Evolutionary conservation across 2,113 vertebrate species (phyloP).

Genomic region (Clupea harengus): DNA sequence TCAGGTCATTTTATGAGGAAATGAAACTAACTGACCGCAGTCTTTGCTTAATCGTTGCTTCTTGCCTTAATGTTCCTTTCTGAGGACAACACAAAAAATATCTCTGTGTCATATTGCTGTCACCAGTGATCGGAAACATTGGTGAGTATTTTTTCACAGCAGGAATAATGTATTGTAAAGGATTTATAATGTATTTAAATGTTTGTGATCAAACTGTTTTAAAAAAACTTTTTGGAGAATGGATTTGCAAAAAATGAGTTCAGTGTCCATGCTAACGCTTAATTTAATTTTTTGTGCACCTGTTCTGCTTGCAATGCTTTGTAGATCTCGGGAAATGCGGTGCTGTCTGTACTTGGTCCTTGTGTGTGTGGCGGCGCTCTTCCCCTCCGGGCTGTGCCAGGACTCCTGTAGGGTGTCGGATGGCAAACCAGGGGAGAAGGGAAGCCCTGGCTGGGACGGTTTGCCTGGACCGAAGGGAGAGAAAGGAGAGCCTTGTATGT

Average conservation of each 20-base stretch:
- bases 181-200: neutral
- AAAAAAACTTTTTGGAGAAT: neutral
- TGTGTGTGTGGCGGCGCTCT: slow-evolving; percentile 46
- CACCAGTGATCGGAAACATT: slow-evolving; percentile 3
- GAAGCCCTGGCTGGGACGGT: slow-evolving; percentile 71
- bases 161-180: neutral
- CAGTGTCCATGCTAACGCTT: no score
- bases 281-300: no score
- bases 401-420: slow-evolving; percentile 48
- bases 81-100: slow-evolving; percentile 20
- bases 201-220: neutral
- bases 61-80: neutral
- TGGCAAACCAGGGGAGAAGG: slow-evolving; percentile 53
- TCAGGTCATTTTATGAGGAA: slow-evolving; percentile 38
- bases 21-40: slow-evolving; percentile 31
- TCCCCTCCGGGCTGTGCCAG: slow-evolving; percentile 39
- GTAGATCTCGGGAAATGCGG: neutral
- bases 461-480: slow-evolving; percentile 66
- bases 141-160: slow-evolving; percentile 31
- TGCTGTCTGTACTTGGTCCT: slow-evolving; percentile 25
- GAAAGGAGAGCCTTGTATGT: slow-evolving; percentile 76
- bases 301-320: neutral
- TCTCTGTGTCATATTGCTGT: neutral
- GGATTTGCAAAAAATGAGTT: neutral
- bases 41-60: slow-evolving; percentile 6